phyloP scores from a whole-genome alignment of 2,888 invertebrate genomes.

The Pammene fasciana region DNA sequence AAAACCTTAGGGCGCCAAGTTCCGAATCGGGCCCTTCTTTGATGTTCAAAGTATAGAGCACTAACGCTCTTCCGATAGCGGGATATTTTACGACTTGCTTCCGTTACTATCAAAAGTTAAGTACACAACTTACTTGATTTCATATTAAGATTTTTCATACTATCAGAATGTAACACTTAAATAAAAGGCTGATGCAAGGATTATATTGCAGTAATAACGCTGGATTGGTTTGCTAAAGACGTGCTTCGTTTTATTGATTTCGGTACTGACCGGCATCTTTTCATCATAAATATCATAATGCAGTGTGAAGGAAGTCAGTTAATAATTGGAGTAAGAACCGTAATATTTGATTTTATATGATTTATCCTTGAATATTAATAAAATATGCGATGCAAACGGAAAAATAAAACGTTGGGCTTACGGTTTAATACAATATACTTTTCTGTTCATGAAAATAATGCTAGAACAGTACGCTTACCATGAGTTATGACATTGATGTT shows the following conservation, averaged over 20 bases:
- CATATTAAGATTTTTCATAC: not conserved
- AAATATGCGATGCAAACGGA: no score
- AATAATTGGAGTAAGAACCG: not conserved
- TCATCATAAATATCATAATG: conserved; percentile 17
- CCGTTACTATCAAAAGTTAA: conserved; percentile 28
- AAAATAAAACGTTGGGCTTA: no score
- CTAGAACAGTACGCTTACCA: no score
- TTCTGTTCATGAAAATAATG: no score
- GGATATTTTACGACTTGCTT: conserved; percentile 33
- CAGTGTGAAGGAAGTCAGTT: conserved; percentile 12
- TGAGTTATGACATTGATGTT: no score
- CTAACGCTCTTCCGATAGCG: conserved; percentile 33
- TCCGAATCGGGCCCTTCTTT: conserved; percentile 48
- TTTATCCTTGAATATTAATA: not conserved
- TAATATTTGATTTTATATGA: not conserved
- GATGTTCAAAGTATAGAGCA: conserved; percentile 50
- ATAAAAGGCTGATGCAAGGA: no score
- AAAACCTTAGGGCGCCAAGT: not conserved
- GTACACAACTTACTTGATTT: conserved; percentile 2
- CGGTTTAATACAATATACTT: no score
- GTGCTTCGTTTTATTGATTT: conserved; percentile 9
- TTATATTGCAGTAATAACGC: not conserved
- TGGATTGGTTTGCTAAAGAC: conserved; percentile 1
- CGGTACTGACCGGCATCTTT: not conserved
- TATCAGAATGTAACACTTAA: not conserved